These are phyloP conservation scores for Triplophysa yarkandensis DNA, from an alignment of 2,797 vertebrate genomes.

Conservation along the genomic window DNA sequence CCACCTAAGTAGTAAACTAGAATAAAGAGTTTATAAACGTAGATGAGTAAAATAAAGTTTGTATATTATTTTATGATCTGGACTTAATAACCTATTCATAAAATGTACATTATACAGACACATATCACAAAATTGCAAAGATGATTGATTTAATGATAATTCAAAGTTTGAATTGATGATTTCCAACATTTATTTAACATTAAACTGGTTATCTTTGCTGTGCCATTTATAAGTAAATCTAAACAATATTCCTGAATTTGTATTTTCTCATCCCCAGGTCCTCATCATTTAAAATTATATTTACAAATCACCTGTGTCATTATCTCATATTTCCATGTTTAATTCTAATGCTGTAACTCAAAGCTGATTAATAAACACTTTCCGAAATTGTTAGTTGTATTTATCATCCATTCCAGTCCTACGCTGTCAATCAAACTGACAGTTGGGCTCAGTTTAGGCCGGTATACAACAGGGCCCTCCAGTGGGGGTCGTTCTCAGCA, in stretches of 20 bases:
- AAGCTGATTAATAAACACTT: slow-evolving; percentile 12
- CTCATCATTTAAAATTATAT: not conserved
- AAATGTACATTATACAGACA: no score
- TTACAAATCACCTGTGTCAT: slow-evolving; percentile 11
- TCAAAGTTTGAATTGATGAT: no score
- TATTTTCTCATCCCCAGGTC: not conserved
- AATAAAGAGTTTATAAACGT: not conserved
- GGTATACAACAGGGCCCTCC: slow-evolving; percentile 26
- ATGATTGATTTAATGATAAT: no score
- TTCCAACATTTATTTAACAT: no score
- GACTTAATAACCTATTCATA: no score
- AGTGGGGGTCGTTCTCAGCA: slow-evolving; percentile 19
- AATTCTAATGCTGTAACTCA: not conserved
- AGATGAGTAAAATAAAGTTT: no score
- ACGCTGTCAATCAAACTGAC: slow-evolving; percentile 44
- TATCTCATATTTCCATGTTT: slow-evolving; percentile 1
- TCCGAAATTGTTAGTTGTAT: no score
- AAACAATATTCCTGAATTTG: not conserved
- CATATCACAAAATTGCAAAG: no score
- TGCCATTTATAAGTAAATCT: not conserved
- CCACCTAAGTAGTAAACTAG: not conserved
- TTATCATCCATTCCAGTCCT: no score
- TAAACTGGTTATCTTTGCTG: not conserved
- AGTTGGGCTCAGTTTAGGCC: slow-evolving; percentile 31
- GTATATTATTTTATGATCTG: no score